Base-by-base conservation (phyloP, 2,888 invertebrate genomes). In the Drosophila basisetae region DNA sequence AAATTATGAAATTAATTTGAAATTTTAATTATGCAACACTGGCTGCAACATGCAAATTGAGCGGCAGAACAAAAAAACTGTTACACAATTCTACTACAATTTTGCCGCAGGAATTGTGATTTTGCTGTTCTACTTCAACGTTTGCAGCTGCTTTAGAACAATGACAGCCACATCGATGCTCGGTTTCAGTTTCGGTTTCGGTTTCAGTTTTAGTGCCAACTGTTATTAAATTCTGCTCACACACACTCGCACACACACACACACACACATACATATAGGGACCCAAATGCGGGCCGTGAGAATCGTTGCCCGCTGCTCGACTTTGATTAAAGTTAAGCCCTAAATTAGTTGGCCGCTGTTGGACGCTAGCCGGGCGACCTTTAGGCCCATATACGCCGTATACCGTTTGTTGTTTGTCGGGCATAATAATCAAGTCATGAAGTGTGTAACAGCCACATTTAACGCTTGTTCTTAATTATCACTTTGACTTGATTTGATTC, bases 1-100 rank as follows among this genome's bases (percentile, higher is more conserved):
- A 80, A 91, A 86, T 90, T 86, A 86, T 89, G 75, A 91, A 91
- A 87, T 87, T 89, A 91, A 91, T 87, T 87, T 85, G 60, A 71
- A 73, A 88, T 83, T 85, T 91, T 84, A 87, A 91, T 89, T 90
- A 89, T 91, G 81, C 90, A 91, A 89, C 69, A 86, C 78, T 85
- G 68, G 70, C 62, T 83, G 82, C 87, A 78, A 67, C 75, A 87
- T 86, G 91, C 70, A 90, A 90, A 86, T 90, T 77, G 80, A 78
- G 60, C 63, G 55, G 43, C 67, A 67, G 30, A 25, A 16, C 9
- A 41, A 41, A 37, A 50, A 30, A 68, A 31, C 53, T 73, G 43
- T 59, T 54, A 9, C 9, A 33, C 22, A 33, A 54, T 22, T 33
- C 54, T 54, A 35, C 16, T 25, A 49, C n/a, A 49, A 56, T 39